Evolutionary conservation across 2,113 vertebrate genomes (phyloP).

Genomic region (Eulemur macaco): DNA sequence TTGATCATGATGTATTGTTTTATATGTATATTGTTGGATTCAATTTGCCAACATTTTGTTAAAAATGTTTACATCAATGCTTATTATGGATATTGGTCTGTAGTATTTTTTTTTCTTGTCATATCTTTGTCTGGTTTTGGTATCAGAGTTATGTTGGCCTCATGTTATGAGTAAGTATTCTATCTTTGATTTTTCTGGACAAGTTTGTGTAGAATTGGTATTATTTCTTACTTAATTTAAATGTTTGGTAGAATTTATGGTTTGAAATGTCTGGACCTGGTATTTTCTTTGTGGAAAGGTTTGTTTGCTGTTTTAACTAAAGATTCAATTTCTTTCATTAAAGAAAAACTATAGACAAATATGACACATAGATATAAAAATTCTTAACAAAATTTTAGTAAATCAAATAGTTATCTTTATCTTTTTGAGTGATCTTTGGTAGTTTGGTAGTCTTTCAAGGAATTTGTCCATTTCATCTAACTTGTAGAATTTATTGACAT

Average conservation of each 20-base stretch:
- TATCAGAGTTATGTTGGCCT: background rate
- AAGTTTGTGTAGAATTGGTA: constrained; percentile 24
- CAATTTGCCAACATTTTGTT: background rate
- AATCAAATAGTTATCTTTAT: background rate
- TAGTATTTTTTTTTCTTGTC: background rate
- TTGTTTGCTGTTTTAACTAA: background rate
- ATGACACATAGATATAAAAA: background rate
- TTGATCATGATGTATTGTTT: background rate
- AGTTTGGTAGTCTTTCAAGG: constrained; percentile 23
- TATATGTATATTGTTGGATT: background rate
- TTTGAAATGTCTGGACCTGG: background rate
- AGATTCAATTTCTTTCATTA: background rate
- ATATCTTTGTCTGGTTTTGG: background rate
- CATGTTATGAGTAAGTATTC: background rate
- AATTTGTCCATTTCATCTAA: background rate
- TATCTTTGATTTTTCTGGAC: constrained; percentile 4
- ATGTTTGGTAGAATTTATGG: background rate
- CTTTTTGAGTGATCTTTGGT: background rate
- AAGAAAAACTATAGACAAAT: background rate
- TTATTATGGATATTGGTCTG: background rate
- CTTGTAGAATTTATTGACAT: background rate
- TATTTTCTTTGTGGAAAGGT: background rate
- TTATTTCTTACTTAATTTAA: background rate
- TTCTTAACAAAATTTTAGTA: constrained; percentile 31
- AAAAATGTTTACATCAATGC: background rate